A percentile compares a stretch with the other conserved stretches of the same genome.
Evolutionary conservation across 2,797 vertebrate genomes (phyloP).

Genomic region (Huso huso): DNA sequence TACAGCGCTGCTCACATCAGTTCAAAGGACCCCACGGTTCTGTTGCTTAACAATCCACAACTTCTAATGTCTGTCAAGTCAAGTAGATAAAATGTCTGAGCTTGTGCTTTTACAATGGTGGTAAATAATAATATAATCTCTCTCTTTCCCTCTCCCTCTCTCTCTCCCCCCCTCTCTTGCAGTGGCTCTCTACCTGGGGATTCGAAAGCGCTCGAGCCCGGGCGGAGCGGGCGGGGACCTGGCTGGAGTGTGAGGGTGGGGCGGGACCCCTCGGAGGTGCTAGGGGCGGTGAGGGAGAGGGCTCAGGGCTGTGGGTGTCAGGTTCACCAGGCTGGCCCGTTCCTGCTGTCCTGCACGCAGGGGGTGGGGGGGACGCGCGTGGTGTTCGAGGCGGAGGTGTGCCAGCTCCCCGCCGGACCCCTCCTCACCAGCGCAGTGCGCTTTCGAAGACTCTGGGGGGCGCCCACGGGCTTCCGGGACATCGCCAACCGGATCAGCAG

Average conservation of each 20-base stretch:
- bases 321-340: constrained; percentile 73
- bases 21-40: too few relatives aligned
- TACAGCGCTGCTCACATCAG: too few relatives aligned
- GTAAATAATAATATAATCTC: too few relatives aligned
- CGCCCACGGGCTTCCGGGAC: too few relatives aligned
- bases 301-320: constrained; percentile 69
- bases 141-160: neutral
- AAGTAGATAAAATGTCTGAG: too few relatives aligned
- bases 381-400: constrained; percentile 80
- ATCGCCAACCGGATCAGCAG: too few relatives aligned
- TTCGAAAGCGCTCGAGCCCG: constrained; percentile 84
- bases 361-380: constrained; percentile 65
- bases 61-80: too few relatives aligned
- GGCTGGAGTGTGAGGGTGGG: constrained; percentile 50
- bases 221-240: constrained; percentile 72
- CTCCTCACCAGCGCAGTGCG: constrained; percentile 55
- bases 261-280: constrained; percentile 71
- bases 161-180: neutral
- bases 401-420: constrained; percentile 69
- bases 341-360: constrained; percentile 78
- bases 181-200: constrained; percentile 93
- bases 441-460: too few relatives aligned
- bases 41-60: too few relatives aligned
- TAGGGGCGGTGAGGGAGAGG: constrained; percentile 70
- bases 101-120: too few relatives aligned